These are phyloP conservation scores for Cyanoderma ruficeps DNA, from an alignment of 2,113 vertebrate species.

Conservation along the genomic window DNA sequence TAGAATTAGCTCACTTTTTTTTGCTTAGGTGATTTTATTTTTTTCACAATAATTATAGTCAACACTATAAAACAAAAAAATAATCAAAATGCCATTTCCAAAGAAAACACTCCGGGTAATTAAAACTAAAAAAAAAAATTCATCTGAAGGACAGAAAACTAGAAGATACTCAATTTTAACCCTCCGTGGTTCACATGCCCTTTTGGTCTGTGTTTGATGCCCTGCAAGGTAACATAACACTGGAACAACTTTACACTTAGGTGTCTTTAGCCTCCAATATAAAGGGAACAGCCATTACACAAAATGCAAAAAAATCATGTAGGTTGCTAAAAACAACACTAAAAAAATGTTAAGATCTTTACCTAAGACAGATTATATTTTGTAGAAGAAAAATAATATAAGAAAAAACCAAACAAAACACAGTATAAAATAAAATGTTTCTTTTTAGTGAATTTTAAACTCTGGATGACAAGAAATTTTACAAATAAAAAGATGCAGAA, in stretches of 20 bases:
- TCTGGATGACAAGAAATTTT: neutral
- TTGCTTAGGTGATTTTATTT: neutral
- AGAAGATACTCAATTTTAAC: neutral
- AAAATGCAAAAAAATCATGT: neutral
- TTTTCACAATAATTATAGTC: slow-evolving; percentile 20
- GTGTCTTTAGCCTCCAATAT: neutral
- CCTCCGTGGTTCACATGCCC: neutral
- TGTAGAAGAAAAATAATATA: neutral
- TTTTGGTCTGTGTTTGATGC: neutral
- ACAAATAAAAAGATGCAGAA: neutral
- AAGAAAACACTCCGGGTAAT: neutral
- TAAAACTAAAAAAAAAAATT: slow-evolving; percentile 8
- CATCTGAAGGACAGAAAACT: neutral
- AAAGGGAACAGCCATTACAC: neutral
- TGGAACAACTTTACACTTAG: neutral
- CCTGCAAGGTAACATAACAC: neutral
- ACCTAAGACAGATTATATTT: neutral
- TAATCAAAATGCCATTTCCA: slow-evolving; percentile 58
- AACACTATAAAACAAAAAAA: neutral
- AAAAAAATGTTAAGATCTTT: neutral
- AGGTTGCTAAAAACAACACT: neutral
- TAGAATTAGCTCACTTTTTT: slow-evolving; percentile 11
- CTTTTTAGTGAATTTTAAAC: neutral
- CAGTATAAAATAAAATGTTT: neutral
- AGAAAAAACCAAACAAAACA: accelerated